Base-by-base conservation (phyloP, 2,888 invertebrate genomes). In the Unio pictorum region DNA sequence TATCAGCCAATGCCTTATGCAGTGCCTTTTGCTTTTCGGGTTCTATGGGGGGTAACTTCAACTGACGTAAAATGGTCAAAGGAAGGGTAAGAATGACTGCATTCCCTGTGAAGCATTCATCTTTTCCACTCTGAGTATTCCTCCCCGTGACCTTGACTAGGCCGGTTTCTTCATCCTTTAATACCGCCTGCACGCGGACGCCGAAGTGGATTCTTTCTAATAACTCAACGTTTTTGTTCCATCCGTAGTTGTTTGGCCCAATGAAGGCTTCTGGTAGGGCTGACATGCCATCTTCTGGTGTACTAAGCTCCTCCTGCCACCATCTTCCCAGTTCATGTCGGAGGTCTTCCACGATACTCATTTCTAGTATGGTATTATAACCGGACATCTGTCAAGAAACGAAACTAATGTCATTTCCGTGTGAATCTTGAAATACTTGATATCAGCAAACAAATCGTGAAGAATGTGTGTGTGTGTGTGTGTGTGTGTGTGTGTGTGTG, bases 51-150 rank as follows among this genome's bases (percentile, higher is more conserved):
- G 68, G 65, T 26, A 78, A 23, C 8, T 76, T 65, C 55, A 78
- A 58, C 64, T 76, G 74, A 8, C 78, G 66, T 11, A 78, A 60
- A 55, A 76, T 70, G 3, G 67, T 56, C 11, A 78, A 61, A 17
- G 78, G 74, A 0, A 71, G 61, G 8, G 78, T 74, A 15, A 78
- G 7, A 56, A 78, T 68, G 4, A 75, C 77, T 17, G 75, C 75
- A 67, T 78, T 73, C 7, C 73, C 75, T 7, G 7, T 11, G 55
- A 59, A 67, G 0, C 17, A 23, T 17, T 56, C 26, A 17, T 20
- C 20, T 20, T 73, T 34, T 6, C 72, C 67, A 18, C 72, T 71
- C 18, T 56, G 55, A 3, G 8, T 60, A 56, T 76, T 75, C 6
- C 56, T 23, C 11, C 70, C 74, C 2, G 20, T 60, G 0, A 75